Conservation (phyloP, 2,888 invertebrate species). For the Lampropteryx suffumata region DNA sequence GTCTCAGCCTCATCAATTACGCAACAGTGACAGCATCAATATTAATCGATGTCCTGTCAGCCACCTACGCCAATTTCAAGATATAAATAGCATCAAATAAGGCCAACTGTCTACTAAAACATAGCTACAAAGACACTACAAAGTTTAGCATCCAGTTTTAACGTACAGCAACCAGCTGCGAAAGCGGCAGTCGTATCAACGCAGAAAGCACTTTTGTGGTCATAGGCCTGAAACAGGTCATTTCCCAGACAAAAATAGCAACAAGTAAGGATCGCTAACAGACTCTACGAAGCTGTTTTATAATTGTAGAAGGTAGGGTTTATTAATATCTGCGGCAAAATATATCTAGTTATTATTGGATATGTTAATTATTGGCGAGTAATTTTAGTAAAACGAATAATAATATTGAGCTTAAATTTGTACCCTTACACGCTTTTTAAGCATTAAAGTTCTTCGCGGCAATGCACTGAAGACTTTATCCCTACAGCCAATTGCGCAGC, state of each 20-base stretch:
- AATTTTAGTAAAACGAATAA: too few species aligned
- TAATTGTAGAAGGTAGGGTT: background rate
- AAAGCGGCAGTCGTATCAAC: too few species aligned
- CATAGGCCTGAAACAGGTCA: background rate
- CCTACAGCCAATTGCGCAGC: background rate
- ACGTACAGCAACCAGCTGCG: too few species aligned
- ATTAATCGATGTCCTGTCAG: conserved; percentile 26
- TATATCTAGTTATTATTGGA: background rate
- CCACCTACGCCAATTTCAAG: conserved; percentile 13
- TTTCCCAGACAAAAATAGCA: conserved; percentile 9
- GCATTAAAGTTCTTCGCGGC: too few species aligned
- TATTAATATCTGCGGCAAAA: background rate
- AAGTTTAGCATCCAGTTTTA: background rate
- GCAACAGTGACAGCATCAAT: conserved; percentile 28
- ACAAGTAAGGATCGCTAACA: conserved; percentile 8
- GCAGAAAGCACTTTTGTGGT: background rate
- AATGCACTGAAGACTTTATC: background rate
- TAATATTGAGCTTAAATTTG: too few species aligned
- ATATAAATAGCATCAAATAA: conserved; percentile 15
- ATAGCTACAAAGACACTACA: background rate
- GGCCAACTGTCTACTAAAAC: conserved; percentile 1
- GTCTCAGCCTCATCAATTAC: conserved; percentile 23
- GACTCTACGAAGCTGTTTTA: conserved; percentile 3
- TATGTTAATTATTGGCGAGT: conserved; percentile 1
- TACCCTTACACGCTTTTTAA: too few species aligned